Evolutionary conservation across 2,797 vertebrate species (phyloP).

Genomic region (Simalia tracyae): DNA sequence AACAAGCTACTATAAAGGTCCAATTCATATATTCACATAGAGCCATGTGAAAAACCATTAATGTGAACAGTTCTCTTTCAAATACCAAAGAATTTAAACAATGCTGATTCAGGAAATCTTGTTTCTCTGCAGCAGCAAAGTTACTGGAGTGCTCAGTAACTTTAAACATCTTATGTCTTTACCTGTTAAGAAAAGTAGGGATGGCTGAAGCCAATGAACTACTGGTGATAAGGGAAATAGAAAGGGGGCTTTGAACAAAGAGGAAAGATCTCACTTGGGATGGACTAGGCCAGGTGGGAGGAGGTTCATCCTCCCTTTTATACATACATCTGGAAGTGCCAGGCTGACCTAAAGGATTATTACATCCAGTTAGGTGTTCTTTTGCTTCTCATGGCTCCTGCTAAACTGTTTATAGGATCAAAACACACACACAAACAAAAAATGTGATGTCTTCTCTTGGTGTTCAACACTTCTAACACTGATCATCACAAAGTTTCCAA

Average conservation of each 20-base stretch:
- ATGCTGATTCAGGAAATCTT: not conserved
- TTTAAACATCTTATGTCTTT: not conserved
- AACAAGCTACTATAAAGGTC: not conserved
- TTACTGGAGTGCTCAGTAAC: not conserved
- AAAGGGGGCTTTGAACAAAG: not conserved
- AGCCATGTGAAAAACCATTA: not conserved
- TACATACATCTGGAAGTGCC: not conserved
- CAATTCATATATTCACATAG: not conserved
- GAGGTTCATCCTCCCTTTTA: not conserved
- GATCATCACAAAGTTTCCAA: not conserved
- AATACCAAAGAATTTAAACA: not conserved
- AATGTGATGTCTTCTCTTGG: not conserved
- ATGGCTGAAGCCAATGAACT: not conserved
- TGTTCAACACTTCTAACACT: not conserved
- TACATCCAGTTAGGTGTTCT: not conserved
- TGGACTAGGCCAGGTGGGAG: not conserved
- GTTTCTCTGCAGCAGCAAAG: not conserved
- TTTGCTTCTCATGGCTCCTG: not conserved
- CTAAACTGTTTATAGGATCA: not conserved
- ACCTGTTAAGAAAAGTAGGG: not conserved
- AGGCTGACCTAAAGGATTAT: not conserved
- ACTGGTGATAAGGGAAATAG: not conserved
- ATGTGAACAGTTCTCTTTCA: not conserved
- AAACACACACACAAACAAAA: not conserved
- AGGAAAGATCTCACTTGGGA: not conserved